Percentiles rank a stretch among this genome's conserved stretches.
Evolutionary conservation across 2,888 invertebrate species (phyloP).

Genomic region (Drosophila aldrichi): DNA sequence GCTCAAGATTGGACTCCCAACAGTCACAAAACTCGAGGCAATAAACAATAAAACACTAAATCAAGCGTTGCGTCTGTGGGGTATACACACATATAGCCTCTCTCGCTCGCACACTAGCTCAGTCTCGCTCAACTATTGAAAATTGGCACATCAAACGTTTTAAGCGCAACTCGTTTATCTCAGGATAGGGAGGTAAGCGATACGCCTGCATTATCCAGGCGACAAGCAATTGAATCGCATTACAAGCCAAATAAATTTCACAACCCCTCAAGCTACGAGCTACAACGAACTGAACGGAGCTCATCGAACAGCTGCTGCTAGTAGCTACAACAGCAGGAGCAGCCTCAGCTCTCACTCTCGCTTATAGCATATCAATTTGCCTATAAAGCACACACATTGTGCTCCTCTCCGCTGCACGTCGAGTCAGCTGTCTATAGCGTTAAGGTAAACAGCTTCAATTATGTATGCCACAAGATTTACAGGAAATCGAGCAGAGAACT

Average conservation of each 20-base stretch:
- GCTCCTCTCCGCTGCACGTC: constrained; percentile 4
- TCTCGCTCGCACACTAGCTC: background rate
- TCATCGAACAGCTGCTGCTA: constrained; percentile 32
- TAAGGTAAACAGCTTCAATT: constrained; percentile 24
- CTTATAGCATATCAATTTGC: constrained; percentile 48
- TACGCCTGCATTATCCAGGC: constrained; percentile 65
- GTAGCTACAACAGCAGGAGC: background rate
- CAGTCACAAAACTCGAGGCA: constrained; percentile 43
- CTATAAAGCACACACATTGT: constrained; percentile 17
- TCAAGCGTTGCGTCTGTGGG: constrained; percentile 38
- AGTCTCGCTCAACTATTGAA: constrained; percentile 62
- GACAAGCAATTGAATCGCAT: constrained; percentile 75
- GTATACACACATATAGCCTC: background rate
- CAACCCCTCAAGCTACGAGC: constrained; percentile 20
- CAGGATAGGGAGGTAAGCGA: constrained; percentile 43
- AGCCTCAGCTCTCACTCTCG: constrained; percentile 8
- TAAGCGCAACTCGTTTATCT: constrained; percentile 74
- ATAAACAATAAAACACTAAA: constrained; percentile 64
- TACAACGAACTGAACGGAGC: constrained; percentile 2
- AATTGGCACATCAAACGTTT: constrained; percentile 75
- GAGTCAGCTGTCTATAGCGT: constrained; percentile 2
- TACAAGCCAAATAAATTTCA: constrained; percentile 75
- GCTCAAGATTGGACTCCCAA: constrained; percentile 33
- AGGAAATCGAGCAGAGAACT: background rate
- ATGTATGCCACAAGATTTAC: constrained; percentile 25